Percentiles rank a stretch among this genome's conserved stretches.
Evolutionary conservation across 2,888 invertebrate species (phyloP).

Genomic region (Apantesis nais): DNA sequence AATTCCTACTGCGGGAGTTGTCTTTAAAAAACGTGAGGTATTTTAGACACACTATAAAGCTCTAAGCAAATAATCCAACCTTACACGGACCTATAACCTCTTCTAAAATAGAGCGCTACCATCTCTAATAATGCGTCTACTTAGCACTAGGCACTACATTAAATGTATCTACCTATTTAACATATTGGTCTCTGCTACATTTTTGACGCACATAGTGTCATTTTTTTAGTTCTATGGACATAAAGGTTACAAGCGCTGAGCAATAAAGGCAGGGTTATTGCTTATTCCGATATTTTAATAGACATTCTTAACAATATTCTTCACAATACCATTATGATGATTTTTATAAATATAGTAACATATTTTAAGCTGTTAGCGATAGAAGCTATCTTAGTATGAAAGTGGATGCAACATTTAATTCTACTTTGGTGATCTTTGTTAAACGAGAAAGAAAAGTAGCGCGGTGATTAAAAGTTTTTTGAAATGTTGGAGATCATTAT

Average conservation of each 20-base stretch:
- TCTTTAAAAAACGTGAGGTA: not conserved
- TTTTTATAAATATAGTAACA: slow-evolving; percentile 50
- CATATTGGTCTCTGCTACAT: not conserved
- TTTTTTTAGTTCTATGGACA: slow-evolving; percentile 20
- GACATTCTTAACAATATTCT: slow-evolving; percentile 45
- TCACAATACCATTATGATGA: slow-evolving; percentile 44
- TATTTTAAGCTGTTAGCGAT: slow-evolving; percentile 37
- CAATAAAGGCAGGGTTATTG: slow-evolving; percentile 44
- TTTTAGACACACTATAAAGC: not conserved
- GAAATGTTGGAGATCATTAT: too few species aligned
- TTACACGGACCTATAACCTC: not conserved
- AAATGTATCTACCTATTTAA: not conserved
- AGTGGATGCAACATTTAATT: slow-evolving; percentile 23
- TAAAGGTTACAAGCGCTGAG: slow-evolving; percentile 26
- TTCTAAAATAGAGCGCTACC: not conserved
- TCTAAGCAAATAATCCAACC: not conserved
- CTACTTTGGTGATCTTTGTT: not conserved
- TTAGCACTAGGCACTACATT: not conserved
- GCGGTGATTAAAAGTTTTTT: not conserved
- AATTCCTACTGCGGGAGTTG: too few species aligned
- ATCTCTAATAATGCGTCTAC: not conserved
- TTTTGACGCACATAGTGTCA: not conserved
- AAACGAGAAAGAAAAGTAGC: not conserved
- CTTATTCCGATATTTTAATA: slow-evolving; percentile 45
- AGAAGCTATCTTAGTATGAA: slow-evolving; percentile 34